phyloP scores from a whole-genome alignment of 2,113 vertebrate species.

The Malurus cyaneus region DNA sequence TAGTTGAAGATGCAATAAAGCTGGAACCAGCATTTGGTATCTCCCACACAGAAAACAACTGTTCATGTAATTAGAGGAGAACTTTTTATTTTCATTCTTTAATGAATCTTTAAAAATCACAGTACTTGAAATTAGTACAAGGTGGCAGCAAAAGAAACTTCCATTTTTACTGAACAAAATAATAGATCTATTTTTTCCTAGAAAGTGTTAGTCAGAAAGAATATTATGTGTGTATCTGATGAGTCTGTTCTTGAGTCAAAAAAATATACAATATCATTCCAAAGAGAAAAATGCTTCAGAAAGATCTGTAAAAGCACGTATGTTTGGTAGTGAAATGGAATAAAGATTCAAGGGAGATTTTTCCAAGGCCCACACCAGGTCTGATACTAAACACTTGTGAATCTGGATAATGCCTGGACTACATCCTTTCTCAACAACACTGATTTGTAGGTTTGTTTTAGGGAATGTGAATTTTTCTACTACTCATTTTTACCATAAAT shows the following conservation, averaged over 20 bases:
- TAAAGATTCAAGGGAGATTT: not conserved
- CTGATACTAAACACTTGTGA: not conserved
- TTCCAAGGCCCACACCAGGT: not conserved
- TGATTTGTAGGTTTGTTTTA: not conserved
- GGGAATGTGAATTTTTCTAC: not conserved
- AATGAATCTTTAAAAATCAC: rapidly evolving
- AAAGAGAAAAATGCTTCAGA: not conserved
- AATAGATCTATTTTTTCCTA: not conserved
- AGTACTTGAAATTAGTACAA: constrained; percentile 6
- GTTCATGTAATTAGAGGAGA: not conserved
- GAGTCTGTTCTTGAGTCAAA: not conserved
- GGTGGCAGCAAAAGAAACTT: constrained; percentile 74
- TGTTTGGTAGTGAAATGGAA: not conserved
- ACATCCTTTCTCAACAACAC: not conserved
- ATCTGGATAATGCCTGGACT: not conserved
- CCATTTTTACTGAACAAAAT: not conserved
- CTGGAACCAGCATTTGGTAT: not conserved
- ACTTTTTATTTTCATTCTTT: not conserved
- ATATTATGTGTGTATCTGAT: not conserved
- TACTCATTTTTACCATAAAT: not conserved
- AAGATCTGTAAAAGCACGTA: not conserved
- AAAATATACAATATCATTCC: not conserved
- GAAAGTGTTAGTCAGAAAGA: not conserved
- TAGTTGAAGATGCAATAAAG: not conserved
- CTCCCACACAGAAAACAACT: not conserved